phyloP scores from a whole-genome alignment of 2,113 vertebrate species.

The Laticauda laticaudata region DNA sequence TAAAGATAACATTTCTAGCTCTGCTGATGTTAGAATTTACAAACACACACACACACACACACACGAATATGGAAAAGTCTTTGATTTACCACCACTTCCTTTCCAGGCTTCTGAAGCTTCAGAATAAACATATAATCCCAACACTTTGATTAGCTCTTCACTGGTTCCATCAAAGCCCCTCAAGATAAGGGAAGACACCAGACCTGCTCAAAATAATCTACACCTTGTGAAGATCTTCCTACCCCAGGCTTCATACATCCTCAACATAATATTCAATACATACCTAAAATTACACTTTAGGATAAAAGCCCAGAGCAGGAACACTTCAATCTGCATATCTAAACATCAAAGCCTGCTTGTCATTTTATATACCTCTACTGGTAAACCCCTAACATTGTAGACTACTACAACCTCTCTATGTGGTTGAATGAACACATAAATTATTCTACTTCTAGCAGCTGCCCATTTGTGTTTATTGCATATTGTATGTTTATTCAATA shows the following conservation, averaged over 20 bases:
- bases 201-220: too few relatives aligned
- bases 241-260: background rate
- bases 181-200: too few relatives aligned
- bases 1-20: background rate
- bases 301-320: background rate
- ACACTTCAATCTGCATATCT: background rate
- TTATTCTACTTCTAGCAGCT: background rate
- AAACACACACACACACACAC: too few relatives aligned
- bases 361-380: background rate
- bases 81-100: too few relatives aligned
- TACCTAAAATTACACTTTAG: background rate
- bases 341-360: background rate
- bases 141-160: too few relatives aligned
- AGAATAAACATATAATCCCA: too few relatives aligned
- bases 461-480: background rate
- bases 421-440: background rate
- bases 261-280: background rate
- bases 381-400: background rate
- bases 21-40: too few relatives aligned
- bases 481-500: background rate
- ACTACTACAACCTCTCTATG: too few relatives aligned
- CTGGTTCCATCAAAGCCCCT: too few relatives aligned
- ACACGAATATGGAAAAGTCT: too few relatives aligned
- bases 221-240: background rate
- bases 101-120: too few relatives aligned